Percentiles rank a stretch among this genome's conserved stretches.
Evolutionary conservation across 2,113 vertebrate genomes (phyloP).

Genomic region (Passer montanus): DNA sequence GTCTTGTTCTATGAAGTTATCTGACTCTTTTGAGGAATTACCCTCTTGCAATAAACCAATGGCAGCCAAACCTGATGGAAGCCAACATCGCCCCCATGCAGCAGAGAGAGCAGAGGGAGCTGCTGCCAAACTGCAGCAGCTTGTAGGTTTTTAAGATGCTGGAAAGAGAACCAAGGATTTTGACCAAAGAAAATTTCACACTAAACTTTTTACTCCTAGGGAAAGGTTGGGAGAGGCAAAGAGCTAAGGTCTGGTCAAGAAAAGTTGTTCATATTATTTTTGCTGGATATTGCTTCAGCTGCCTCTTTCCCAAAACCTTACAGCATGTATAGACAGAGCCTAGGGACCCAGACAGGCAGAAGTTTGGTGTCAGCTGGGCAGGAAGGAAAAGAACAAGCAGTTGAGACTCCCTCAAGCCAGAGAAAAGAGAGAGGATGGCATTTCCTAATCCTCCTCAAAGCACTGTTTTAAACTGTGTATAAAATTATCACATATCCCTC

Average conservation of each 20-base stretch:
- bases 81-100: accelerated
- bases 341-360: not conserved
- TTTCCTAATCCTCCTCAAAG: not conserved
- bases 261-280: not conserved
- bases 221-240: not conserved
- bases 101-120: not conserved
- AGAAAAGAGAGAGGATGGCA: not conserved
- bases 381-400: not conserved
- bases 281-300: not conserved
- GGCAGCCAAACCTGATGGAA: not conserved
- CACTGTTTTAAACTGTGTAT: not conserved
- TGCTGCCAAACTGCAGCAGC: not conserved
- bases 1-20: not conserved
- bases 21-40: not conserved
- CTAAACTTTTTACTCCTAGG: not conserved
- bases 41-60: not conserved
- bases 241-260: not conserved
- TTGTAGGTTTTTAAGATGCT: not conserved
- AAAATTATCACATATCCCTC: not conserved
- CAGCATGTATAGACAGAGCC: accelerated
- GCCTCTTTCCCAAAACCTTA: not conserved
- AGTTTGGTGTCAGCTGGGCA: not conserved
- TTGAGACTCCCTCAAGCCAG: not conserved
- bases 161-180: not conserved
- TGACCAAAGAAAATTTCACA: not conserved